Conservation (phyloP, 2,797 vertebrate genomes). For the Trachurus trachurus region DNA sequence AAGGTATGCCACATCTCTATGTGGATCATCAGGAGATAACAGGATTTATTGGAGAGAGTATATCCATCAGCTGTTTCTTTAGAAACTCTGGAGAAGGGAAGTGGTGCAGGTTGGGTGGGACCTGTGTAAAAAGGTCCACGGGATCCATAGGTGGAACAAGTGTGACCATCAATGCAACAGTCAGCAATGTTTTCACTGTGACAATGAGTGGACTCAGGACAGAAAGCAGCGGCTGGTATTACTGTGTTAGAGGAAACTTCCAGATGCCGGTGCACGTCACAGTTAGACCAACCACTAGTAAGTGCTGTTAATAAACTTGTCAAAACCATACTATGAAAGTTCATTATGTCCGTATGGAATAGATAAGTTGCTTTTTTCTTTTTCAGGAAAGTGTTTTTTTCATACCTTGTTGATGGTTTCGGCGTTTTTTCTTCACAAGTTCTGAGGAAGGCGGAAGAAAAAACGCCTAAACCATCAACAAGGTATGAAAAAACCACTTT, state of each 20-base stretch:
- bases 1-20: neutral
- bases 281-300: neutral
- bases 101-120: slow-evolving; percentile 48
- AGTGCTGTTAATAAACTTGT: neutral
- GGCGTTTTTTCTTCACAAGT: too few species aligned
- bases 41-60: rapidly evolving
- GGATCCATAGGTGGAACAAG: neutral
- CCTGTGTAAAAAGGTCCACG: neutral
- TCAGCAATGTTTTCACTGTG: slow-evolving; percentile 6
- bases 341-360: too few species aligned
- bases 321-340: too few species aligned
- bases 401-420: too few species aligned
- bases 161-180: rapidly evolving
- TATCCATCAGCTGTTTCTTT: neutral
- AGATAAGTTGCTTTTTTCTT: too few species aligned
- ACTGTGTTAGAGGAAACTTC: slow-evolving; percentile 16
- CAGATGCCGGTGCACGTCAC: slow-evolving; percentile 65
- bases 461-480: too few species aligned
- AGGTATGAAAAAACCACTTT: too few species aligned
- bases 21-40: slow-evolving; percentile 36
- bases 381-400: too few species aligned
- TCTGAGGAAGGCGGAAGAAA: too few species aligned
- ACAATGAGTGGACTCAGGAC: slow-evolving; percentile 42
- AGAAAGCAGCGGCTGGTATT: slow-evolving; percentile 64
- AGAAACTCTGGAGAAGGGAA: rapidly evolving